Percentiles rank a stretch among this genome's conserved stretches.
Evolutionary conservation across 2,113 vertebrate species (phyloP).

Genomic region (Trematomus loennbergii): DNA sequence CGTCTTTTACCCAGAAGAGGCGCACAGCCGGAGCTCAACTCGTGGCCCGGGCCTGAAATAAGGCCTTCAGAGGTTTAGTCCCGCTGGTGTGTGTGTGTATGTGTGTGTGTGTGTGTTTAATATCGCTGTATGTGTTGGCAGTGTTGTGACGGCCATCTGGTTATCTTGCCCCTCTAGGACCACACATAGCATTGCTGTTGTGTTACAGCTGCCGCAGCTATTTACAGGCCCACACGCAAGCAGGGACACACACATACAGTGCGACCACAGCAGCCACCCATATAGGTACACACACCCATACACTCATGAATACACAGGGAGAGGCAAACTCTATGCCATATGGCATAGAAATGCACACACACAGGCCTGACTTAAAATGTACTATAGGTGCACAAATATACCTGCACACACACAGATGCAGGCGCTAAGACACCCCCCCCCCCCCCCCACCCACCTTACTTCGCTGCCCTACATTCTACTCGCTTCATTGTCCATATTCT

Average conservation of each 20-base stretch:
- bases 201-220: conserved; percentile 71
- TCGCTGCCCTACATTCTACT: conserved; percentile 35
- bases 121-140: conserved; percentile 70
- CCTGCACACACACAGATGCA: background rate
- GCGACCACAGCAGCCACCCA: conserved; percentile 33
- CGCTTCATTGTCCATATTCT: conserved; percentile 53
- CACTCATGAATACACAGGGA: background rate
- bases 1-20: conserved; percentile 69
- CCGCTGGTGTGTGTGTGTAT: conserved; percentile 30
- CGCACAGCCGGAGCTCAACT: conserved; percentile 64
- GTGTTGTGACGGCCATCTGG: conserved; percentile 80
- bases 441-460: conserved; percentile 32
- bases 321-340: conserved; percentile 2
- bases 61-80: conserved; percentile 73
- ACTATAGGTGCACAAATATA: background rate
- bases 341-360: conserved; percentile 2
- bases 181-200: conserved; percentile 58
- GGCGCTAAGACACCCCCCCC: conserved; percentile 25
- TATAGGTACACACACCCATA: conserved; percentile 13
- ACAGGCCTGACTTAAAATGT: background rate
- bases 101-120: conserved; percentile 57
- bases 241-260: conserved; percentile 39
- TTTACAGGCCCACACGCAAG: conserved; percentile 69
- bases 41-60: conserved; percentile 68
- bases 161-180: conserved; percentile 76